Base-by-base conservation (phyloP, 2,888 invertebrate species). In the Thera britannica region DNA sequence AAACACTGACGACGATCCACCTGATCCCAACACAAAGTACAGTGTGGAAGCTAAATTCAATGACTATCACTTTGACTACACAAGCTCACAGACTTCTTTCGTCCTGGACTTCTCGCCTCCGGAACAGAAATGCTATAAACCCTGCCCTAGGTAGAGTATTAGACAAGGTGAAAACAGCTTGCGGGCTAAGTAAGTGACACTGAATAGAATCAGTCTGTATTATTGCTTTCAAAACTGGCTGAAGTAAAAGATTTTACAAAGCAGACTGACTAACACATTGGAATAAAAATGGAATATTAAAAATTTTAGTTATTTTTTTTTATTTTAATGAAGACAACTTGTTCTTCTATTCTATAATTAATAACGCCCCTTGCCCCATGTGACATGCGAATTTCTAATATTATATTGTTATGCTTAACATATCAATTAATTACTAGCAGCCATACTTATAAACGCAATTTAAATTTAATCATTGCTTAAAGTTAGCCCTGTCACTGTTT, bases 1-100 rank as follows among this genome's bases (percentile, higher is more conserved):
- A 0, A 85, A 93, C 71, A 83, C 87, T 6, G 82, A 84, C 36
- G 77, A 76, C 3, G 62, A 72, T 8, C 55, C 74, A 9, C 11
- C 41, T 3, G 23, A 23, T 23, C 11, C 12, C 23, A 11, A 75
- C 0, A 78, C 78, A 0, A 92, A 87, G 76, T 93, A 80, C 74
- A 90, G 90, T 68, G 84, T 93, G 1, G 93, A 93, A 78, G 93
- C 90, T 0, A 93, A 92, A 74, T 93, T 83, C 68, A 93, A 93
- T 63, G 90, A 93, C 63, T 90, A 90, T 65, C 89, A 87, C 65
- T 93, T 93, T 67, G 93, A 93, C 65, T 93, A 92, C 67, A 90
- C 91, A 2, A 90, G 90, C 72, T 93, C 93, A 0, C 87, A 92
- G 66, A 77, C 89, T 1, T 93, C 93, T 1, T 93, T 93, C 68